These are phyloP conservation scores for Chymomyza amoena DNA, from an alignment of 2,888 invertebrate genomes.

Conservation along the genomic window DNA sequence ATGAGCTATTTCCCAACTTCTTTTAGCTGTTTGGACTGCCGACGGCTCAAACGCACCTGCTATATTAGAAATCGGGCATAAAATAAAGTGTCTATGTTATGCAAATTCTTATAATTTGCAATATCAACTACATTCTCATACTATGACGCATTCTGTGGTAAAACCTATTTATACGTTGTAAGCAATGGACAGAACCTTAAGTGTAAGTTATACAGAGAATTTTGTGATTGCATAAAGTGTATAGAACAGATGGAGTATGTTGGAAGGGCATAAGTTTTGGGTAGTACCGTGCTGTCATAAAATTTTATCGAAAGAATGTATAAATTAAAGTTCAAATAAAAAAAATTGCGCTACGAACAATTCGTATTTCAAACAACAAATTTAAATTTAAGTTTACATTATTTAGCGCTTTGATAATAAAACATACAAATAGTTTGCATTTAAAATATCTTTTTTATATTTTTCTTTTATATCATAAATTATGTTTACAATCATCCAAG, in stretches of 20 bases:
- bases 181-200: not conserved
- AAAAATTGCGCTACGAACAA: too few species aligned
- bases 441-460: not conserved
- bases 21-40: constrained; percentile 58
- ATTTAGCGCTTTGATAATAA: too few species aligned
- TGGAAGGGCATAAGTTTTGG: not conserved
- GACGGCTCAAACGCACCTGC: constrained; percentile 52
- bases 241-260: not conserved
- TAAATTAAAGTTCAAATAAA: not conserved
- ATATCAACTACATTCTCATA: constrained; percentile 62
- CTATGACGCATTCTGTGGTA: constrained; percentile 79
- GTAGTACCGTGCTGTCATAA: not conserved
- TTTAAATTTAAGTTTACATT: too few species aligned
- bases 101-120: constrained; percentile 54
- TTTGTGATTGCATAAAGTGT: not conserved
- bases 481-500: not conserved
- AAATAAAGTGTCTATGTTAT: constrained; percentile 50
- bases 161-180: constrained; percentile 79
- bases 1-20: not conserved
- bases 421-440: not conserved
- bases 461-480: constrained; percentile 19
- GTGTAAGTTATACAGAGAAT: not conserved
- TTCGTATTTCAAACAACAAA: too few species aligned
- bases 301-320: not conserved
- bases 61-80: constrained; percentile 60